phyloP scores from a whole-genome alignment of 1,140 invertebrate species.

The Drepana arcuata region DNA sequence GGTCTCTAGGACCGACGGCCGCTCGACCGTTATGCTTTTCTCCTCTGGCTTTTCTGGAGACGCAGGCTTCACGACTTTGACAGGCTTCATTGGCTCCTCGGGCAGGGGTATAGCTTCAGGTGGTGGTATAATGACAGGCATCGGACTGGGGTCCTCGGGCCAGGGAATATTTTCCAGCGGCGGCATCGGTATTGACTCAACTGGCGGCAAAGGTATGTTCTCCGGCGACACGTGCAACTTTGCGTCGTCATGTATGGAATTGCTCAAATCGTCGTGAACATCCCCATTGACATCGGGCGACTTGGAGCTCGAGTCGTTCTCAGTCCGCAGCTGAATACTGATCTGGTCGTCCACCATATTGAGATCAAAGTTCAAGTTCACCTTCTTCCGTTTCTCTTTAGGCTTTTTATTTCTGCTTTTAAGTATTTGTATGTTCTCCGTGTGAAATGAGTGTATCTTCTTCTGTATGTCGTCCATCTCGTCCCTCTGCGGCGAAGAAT shows the following conservation, averaged over 20 bases:
- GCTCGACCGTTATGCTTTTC: conserved; percentile 15
- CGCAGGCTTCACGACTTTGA: conserved; percentile 8
- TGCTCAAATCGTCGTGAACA: conserved; percentile 39
- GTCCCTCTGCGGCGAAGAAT: conserved; percentile 66
- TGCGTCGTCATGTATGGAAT: conserved; percentile 29
- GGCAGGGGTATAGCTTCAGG: conserved; percentile 53
- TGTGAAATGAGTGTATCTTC: conserved; percentile 74
- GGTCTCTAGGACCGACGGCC: conserved; percentile 33
- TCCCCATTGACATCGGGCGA: conserved; percentile 47
- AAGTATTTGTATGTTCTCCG: conserved; percentile 73
- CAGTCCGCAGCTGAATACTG: conserved; percentile 61
- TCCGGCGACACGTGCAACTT: conserved; percentile 46
- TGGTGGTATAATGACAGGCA: conserved; percentile 30
- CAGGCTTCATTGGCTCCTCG: conserved; percentile 38
- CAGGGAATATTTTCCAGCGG: conserved; percentile 51
- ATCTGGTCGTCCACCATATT: conserved; percentile 70
- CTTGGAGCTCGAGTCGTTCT: conserved; percentile 35
- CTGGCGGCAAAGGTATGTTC: conserved; percentile 56
- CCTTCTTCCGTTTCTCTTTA: conserved; percentile 70
- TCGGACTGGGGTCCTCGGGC: conserved; percentile 46
- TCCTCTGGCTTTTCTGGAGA: conserved; percentile 26
- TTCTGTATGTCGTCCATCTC: conserved; percentile 75
- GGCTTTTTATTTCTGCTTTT: conserved; percentile 75
- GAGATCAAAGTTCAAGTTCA: conserved; percentile 68
- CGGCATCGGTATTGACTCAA: conserved; percentile 48